These are phyloP conservation scores for Leucophenga montana DNA, from an alignment of 2,888 invertebrate genomes.

Conservation along the genomic window DNA sequence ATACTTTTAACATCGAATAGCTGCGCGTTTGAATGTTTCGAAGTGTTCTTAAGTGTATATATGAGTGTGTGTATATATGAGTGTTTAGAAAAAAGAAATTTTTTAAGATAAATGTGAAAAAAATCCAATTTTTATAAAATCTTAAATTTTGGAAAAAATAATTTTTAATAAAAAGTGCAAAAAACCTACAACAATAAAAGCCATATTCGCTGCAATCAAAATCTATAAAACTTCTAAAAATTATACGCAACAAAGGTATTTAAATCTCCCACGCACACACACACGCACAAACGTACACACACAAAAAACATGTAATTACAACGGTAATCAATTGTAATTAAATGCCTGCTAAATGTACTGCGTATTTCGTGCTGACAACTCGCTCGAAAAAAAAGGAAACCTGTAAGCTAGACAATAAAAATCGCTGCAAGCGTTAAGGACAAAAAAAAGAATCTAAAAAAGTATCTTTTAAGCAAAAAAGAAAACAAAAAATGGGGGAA, in stretches of 20 bases:
- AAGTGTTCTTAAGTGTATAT: constrained; percentile 10
- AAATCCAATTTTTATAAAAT: background rate
- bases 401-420: background rate
- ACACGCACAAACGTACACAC: background rate
- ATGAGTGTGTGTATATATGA: constrained; percentile 28
- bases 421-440: background rate
- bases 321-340: constrained; percentile 17
- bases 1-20: background rate
- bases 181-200: background rate
- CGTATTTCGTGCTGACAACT: constrained; percentile 12
- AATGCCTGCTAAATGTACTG: constrained; percentile 17
- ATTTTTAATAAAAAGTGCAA: background rate
- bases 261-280: background rate
- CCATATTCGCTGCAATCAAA: background rate
- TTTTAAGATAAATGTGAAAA: background rate
- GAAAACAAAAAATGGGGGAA: background rate
- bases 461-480: constrained; percentile 4
- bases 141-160: background rate
- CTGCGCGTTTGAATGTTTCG: background rate
- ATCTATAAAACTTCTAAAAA: too few relatives aligned
- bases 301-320: background rate
- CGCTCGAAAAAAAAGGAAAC: background rate
- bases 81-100: constrained; percentile 1
- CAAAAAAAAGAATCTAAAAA: too few relatives aligned
- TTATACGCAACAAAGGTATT: too few relatives aligned